Conservation (phyloP, 2,797 vertebrate genomes). For the Premnoplex brunnescens region DNA sequence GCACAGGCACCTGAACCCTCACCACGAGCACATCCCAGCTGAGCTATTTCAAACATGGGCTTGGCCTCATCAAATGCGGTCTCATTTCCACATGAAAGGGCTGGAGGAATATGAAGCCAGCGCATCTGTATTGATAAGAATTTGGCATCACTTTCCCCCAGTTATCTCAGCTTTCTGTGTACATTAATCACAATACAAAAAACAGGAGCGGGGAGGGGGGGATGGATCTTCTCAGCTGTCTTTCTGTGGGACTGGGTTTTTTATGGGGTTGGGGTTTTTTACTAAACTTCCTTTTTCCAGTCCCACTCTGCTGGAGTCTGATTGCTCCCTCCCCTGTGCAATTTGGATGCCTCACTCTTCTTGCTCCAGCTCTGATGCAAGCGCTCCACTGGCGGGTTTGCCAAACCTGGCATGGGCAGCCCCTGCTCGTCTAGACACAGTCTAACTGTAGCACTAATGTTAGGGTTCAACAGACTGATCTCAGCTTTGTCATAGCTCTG, state of each 20-base stretch:
- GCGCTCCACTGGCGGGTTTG: not conserved
- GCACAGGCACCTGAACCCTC: not conserved
- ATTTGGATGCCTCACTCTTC: not conserved
- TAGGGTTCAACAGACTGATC: slow-evolving; percentile 73
- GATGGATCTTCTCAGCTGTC: not conserved
- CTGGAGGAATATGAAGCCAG: slow-evolving; percentile 31
- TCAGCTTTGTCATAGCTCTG: slow-evolving; percentile 75
- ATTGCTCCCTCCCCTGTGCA: not conserved
- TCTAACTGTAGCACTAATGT: slow-evolving; percentile 75
- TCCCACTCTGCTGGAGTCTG: not conserved
- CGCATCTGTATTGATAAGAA: slow-evolving; percentile 53
- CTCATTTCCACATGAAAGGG: slow-evolving; percentile 65
- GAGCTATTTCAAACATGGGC: slow-evolving; percentile 32
- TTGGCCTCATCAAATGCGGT: slow-evolving; percentile 41
- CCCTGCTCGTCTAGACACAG: slow-evolving; percentile 77
- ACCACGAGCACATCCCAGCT: not conserved
- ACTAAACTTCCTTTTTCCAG: not conserved
- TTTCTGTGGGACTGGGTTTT: not conserved
- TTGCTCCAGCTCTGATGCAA: slow-evolving; percentile 33
- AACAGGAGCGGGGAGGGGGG: not conserved
- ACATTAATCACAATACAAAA: slow-evolving; percentile 8
- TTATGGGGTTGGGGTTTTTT: not conserved
- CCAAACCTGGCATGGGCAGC: slow-evolving; percentile 60
- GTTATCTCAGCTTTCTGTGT: slow-evolving; percentile 33
- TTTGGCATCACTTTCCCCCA: slow-evolving; percentile 24